Conservation (phyloP, 1,140 invertebrate genomes). For the Drosophila neocordata region DNA sequence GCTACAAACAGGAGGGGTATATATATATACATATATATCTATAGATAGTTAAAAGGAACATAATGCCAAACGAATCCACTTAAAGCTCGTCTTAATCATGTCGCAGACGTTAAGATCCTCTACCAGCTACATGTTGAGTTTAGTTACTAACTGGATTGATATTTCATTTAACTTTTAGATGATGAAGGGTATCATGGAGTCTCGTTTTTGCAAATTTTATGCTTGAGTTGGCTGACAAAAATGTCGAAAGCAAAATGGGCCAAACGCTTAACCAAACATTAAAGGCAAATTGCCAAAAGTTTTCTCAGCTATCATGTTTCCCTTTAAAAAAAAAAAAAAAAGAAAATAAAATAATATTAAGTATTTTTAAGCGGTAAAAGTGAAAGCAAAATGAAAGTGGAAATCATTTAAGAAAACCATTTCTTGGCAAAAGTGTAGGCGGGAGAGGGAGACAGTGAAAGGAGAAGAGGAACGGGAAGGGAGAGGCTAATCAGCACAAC, state of each 20-base stretch:
- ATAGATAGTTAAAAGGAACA: too few relatives aligned
- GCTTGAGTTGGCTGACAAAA: constrained; percentile 39
- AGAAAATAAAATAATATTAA: constrained; percentile 6
- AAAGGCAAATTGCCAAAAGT: constrained; percentile 25
- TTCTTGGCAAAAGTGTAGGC: not conserved
- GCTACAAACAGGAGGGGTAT: not conserved
- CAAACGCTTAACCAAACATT: constrained; percentile 10
- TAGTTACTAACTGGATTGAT: too few relatives aligned
- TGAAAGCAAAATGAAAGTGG: constrained; percentile 7
- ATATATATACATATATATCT: not conserved
- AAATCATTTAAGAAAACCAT: constrained; percentile 8
- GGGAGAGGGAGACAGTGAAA: not conserved
- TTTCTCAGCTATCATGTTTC: constrained; percentile 7
- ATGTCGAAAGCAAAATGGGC: constrained; percentile 26
- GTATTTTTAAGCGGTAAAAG: not conserved
- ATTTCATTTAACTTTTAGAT: too few relatives aligned
- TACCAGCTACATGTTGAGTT: too few relatives aligned
- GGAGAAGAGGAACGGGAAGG: not conserved
- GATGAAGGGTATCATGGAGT: constrained; percentile 19
- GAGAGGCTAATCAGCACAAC: constrained; percentile 58
- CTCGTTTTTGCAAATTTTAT: constrained; percentile 43
- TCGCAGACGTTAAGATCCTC: too few relatives aligned
- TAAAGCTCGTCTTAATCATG: too few relatives aligned
- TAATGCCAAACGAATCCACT: too few relatives aligned
- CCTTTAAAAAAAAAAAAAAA: constrained; percentile 3